phyloP scores from a whole-genome alignment of 2,888 invertebrate genomes.

The Habroteleia sp. region DNA sequence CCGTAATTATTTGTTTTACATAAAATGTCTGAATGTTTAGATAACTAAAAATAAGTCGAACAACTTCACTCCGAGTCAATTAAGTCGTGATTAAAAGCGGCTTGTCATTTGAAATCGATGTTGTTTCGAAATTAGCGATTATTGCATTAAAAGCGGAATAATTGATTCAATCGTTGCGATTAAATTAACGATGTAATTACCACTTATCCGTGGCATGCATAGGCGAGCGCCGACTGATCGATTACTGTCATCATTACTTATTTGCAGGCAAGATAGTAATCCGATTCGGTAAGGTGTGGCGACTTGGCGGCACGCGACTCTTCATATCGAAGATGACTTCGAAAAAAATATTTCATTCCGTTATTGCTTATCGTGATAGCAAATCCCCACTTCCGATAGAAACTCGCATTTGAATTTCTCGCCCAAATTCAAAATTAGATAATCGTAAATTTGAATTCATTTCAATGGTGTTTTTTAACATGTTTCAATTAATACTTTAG shows the following conservation, averaged over 20 bases:
- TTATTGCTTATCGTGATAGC: no score
- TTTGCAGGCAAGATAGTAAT: constrained; percentile 56
- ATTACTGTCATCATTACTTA: constrained; percentile 60
- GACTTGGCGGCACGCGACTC: constrained; percentile 37
- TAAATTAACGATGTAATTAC: constrained; percentile 63
- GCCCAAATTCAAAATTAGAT: no score
- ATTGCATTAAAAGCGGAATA: constrained; percentile 58
- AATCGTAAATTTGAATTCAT: no score
- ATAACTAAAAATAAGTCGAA: no score
- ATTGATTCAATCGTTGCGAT: constrained; percentile 60
- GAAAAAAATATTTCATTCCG: no score
- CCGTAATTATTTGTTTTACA: no score
- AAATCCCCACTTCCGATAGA: no score
- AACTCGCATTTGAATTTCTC: background rate
- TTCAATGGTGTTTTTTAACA: no score
- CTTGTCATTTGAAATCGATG: constrained; percentile 40
- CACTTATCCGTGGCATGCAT: constrained; percentile 50
- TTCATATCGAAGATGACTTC: constrained; percentile 12
- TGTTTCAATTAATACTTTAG: no score
- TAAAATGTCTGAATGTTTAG: no score
- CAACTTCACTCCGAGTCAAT: constrained; percentile 1
- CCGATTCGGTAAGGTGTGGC: constrained; percentile 50
- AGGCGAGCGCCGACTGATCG: constrained; percentile 56
- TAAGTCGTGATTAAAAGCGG: constrained; percentile 29
- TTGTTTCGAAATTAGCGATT: constrained; percentile 50